Evolutionary conservation across 2,113 vertebrate genomes (phyloP).

Genomic region (Channa maculata): DNA sequence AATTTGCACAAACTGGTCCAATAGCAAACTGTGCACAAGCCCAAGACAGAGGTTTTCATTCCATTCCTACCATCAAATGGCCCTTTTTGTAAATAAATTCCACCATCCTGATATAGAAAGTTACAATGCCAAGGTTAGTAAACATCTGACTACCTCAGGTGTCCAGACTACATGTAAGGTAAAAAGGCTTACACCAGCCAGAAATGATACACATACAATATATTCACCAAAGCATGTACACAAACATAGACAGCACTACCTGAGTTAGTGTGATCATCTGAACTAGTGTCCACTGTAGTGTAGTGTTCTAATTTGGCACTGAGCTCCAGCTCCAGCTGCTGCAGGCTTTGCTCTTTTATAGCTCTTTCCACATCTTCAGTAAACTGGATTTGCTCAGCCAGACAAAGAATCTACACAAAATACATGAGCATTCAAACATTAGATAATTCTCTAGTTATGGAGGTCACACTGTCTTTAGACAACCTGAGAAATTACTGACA

Average conservation of each 20-base stretch:
- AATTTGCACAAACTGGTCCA: too few relatives aligned
- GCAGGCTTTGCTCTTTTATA: conserved; percentile 87
- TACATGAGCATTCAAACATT: background rate
- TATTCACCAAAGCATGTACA: conserved; percentile 3
- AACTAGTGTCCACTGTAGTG: conserved; percentile 86
- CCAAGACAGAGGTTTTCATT: too few relatives aligned
- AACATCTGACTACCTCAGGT: too few relatives aligned
- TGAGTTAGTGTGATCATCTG: conserved; percentile 80
- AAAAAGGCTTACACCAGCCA: background rate
- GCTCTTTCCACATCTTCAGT: conserved; percentile 94
- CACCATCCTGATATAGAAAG: too few relatives aligned
- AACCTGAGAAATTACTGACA: background rate
- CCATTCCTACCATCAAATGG: too few relatives aligned
- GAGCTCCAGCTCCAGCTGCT: conserved; percentile 90
- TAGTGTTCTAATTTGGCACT: conserved; percentile 91
- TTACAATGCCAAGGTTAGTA: too few relatives aligned
- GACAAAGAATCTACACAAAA: conserved; percentile 88
- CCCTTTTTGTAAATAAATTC: too few relatives aligned
- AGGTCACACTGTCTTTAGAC: background rate
- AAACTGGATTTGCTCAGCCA: conserved; percentile 97
- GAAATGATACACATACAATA: conserved; percentile 8
- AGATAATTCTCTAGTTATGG: background rate
- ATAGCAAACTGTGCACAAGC: too few relatives aligned
- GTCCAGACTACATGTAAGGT: too few relatives aligned
- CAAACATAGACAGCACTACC: conserved; percentile 72